Evolutionary conservation across 2,113 vertebrate species (phyloP).

Genomic region (Tichodroma muraria): DNA sequence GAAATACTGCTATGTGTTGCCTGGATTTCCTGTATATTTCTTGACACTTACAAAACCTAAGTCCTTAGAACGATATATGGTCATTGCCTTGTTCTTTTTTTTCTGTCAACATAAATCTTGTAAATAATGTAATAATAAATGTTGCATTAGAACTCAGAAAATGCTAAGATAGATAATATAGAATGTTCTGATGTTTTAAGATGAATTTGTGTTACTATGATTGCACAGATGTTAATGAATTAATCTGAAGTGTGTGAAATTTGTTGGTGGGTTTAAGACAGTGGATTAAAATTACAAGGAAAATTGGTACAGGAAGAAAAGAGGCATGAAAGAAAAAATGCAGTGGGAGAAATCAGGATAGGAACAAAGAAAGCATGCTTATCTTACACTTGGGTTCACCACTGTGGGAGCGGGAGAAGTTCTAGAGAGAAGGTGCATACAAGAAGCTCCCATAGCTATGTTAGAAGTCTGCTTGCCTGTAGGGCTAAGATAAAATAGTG

Average conservation of each 20-base stretch:
- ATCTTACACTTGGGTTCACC: not conserved
- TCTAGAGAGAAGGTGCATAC: not conserved
- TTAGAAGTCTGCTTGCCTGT: conserved; percentile 41
- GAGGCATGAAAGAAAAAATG: not conserved
- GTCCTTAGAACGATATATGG: conserved; percentile 24
- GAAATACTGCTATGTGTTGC: not conserved
- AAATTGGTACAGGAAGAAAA: not conserved
- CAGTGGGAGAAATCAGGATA: not conserved
- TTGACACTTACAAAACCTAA: conserved; percentile 23
- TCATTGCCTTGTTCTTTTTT: not conserved
- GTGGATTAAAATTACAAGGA: conserved; percentile 32
- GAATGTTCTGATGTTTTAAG: not conserved
- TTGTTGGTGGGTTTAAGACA: conserved; percentile 28
- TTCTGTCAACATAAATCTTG: conserved; percentile 17
- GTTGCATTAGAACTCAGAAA: not conserved
- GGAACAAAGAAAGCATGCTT: not conserved
- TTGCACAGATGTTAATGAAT: conserved; percentile 42
- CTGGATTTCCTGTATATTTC: not conserved
- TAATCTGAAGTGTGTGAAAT: conserved; percentile 37
- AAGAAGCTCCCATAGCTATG: not conserved
- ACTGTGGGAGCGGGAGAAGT: not conserved
- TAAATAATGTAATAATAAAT: conserved; percentile 36
- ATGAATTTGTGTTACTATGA: not conserved
- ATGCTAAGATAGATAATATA: not conserved
- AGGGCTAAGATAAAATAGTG: conserved; percentile 29